Percentiles rank a stretch among this genome's conserved stretches.
Evolutionary conservation across 1,140 invertebrate species (phyloP).

Genomic region (Lepidurus arcticus): DNA sequence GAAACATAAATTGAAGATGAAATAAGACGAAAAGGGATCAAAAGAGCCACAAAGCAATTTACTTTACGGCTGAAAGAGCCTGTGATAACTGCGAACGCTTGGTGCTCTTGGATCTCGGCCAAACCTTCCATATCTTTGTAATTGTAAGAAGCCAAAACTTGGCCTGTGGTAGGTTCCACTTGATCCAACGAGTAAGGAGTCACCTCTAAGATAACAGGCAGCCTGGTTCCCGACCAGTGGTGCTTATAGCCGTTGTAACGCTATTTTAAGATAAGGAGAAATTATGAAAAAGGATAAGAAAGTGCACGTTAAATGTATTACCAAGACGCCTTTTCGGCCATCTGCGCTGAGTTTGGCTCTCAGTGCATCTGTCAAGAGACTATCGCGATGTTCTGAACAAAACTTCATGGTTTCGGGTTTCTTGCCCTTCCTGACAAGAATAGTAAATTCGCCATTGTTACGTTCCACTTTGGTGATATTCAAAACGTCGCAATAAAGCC

Average conservation of each 20-base stretch:
- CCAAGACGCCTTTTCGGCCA: slow-evolving; percentile 32
- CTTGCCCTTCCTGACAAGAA: slow-evolving; percentile 74
- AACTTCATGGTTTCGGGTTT: slow-evolving; percentile 94
- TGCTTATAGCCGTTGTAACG: slow-evolving; percentile 87
- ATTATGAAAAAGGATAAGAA: slow-evolving; percentile 45
- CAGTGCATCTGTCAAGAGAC: slow-evolving; percentile 86
- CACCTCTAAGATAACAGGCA: slow-evolving; percentile 82
- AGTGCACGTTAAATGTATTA: not conserved
- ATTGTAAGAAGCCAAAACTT: slow-evolving; percentile 75
- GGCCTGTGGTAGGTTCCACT: slow-evolving; percentile 74
- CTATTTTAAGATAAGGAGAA: slow-evolving; percentile 49
- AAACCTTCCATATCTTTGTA: slow-evolving; percentile 89
- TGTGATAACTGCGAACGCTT: slow-evolving; percentile 77
- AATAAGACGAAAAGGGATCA: slow-evolving; percentile 32
- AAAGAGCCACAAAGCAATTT: slow-evolving; percentile 37
- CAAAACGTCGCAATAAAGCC: slow-evolving; percentile 77
- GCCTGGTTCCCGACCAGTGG: slow-evolving; percentile 86
- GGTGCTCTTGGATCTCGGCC: slow-evolving; percentile 58
- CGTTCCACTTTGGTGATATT: slow-evolving; percentile 58
- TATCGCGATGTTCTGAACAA: slow-evolving; percentile 88
- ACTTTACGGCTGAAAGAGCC: slow-evolving; percentile 78
- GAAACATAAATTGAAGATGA: slow-evolving; percentile 34
- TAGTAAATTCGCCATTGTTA: slow-evolving; percentile 64
- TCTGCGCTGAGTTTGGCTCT: slow-evolving; percentile 42
- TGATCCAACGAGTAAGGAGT: slow-evolving; percentile 84